Evolutionary conservation across 1,140 invertebrate genomes (phyloP), one percentile per base, ranked within the genome.

Genomic region (Pseudobourletiella spinata): DNA sequence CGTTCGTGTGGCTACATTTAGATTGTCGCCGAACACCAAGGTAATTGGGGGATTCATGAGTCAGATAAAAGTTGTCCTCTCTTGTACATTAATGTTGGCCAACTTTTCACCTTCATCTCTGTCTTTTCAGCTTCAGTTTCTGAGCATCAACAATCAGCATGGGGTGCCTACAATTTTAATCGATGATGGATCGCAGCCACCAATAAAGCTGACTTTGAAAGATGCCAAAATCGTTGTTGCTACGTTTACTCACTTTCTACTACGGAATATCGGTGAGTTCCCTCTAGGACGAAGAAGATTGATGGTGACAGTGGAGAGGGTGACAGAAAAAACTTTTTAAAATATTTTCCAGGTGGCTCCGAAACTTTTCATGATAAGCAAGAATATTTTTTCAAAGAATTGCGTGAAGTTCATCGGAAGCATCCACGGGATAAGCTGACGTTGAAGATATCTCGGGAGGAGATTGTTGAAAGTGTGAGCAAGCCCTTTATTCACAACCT

Each of bases 301-400:
- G n/a, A 39, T 39, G 35, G 11, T 39, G 35, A 39, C 11, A n/a
- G 35, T 39, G 35, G 35, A 39, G n/a, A 39, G 35, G 11, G 30
- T 42, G 44, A 6, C 20, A 11, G n/a, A 57, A 30, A 26, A 39
- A 8, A 28, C 43, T 20, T 46, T 11, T 44, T 8, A 15, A 29
- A 20, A 28, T 24, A 57, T 48, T 46, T 67, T 72, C 25, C 57
- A 82, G 80, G 91, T 51, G 92, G 92, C 4, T 93, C 90, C 25
- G 91, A 95, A 78, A 91, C 91, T 26, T 96, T 96, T 72, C 90
- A 91, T 77, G 91, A 95, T 73, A 95, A 95, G 74, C 89, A 93
- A 76, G 88, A 91, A 71, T 94, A 92, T 76, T 95, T 95, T 77
- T 92, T 94, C 76, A 89, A 91, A 74, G 90, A 94, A 79, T 83